These are phyloP conservation scores for Tromatobia lineatoria DNA, from an alignment of 2,888 invertebrate genomes.

Conservation along the genomic window DNA sequence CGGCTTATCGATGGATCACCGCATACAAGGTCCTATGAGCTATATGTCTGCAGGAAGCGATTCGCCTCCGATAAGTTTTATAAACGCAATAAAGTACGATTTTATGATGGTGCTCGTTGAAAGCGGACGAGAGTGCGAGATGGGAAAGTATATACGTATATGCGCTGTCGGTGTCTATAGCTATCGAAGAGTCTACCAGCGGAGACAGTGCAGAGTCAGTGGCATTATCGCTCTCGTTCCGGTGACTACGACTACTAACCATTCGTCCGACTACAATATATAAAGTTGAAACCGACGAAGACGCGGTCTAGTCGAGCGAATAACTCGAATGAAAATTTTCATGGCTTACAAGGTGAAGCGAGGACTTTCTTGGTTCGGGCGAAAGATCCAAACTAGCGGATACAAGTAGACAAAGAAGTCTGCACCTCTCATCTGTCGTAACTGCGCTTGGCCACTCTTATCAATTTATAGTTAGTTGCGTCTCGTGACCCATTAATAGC, in stretches of 20 bases:
- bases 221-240: conserved; percentile 57
- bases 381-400: conserved; percentile 34
- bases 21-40: neutral
- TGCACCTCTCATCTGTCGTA: conserved; percentile 25
- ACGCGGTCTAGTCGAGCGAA: conserved; percentile 59
- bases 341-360: conserved; percentile 62
- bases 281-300: conserved; percentile 38
- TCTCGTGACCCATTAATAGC: conserved; percentile 82
- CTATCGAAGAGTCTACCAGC: conserved; percentile 53
- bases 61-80: conserved; percentile 56
- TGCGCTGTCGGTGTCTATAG: conserved; percentile 35
- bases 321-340: conserved; percentile 70
- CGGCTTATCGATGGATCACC: neutral
- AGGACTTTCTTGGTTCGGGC: conserved; percentile 46
- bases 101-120: conserved; percentile 56
- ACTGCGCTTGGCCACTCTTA: conserved; percentile 71
- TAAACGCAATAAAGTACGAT: conserved; percentile 56
- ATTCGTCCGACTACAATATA: conserved; percentile 40
- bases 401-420: conserved; percentile 33
- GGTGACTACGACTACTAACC: conserved; percentile 21
- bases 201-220: conserved; percentile 39
- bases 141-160: conserved; percentile 29
- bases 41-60: conserved; percentile 23
- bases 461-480: conserved; percentile 80
- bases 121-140: conserved; percentile 23